A percentile compares a stretch with the other conserved stretches of the same genome.
These are phyloP conservation scores for Dasyornis broadbenti DNA, from an alignment of 2,113 vertebrate genomes.

Conservation along the genomic window DNA sequence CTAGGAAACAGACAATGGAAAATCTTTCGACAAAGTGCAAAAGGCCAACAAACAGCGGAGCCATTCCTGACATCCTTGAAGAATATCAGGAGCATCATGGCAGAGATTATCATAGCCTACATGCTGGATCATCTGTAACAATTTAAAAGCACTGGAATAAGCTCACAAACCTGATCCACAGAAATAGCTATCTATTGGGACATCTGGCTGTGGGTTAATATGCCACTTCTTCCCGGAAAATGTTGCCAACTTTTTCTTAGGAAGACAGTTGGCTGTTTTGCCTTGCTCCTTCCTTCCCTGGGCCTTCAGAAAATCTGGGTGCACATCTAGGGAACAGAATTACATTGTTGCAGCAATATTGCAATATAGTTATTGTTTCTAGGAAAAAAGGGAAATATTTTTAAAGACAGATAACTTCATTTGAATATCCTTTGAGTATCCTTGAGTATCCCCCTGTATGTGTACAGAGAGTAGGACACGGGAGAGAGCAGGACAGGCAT, in stretches of 20 bases:
- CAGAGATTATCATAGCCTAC: background rate
- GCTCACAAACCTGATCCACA: background rate
- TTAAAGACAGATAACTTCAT: background rate
- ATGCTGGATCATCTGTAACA: background rate
- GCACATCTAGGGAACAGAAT: background rate
- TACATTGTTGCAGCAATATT: background rate
- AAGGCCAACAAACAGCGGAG: background rate
- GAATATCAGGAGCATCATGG: background rate
- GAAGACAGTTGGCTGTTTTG: background rate
- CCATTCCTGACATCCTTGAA: background rate
- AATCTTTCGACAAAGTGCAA: constrained; percentile 10
- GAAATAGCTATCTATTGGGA: background rate
- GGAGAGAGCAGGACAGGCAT: background rate
- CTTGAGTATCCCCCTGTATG: background rate
- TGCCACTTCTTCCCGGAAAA: background rate
- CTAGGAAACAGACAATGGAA: background rate
- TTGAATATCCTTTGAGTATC: background rate
- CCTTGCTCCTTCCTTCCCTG: background rate
- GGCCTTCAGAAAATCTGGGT: background rate
- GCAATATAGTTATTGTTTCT: background rate
- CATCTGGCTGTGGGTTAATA: background rate
- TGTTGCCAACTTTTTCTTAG: background rate
- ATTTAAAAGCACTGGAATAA: background rate
- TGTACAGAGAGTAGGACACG: background rate
- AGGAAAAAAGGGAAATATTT: background rate